Percentiles rank a stretch among this genome's conserved stretches.
phyloP scores from a whole-genome alignment of 2,888 invertebrate species.

The Merodon equestris region DNA sequence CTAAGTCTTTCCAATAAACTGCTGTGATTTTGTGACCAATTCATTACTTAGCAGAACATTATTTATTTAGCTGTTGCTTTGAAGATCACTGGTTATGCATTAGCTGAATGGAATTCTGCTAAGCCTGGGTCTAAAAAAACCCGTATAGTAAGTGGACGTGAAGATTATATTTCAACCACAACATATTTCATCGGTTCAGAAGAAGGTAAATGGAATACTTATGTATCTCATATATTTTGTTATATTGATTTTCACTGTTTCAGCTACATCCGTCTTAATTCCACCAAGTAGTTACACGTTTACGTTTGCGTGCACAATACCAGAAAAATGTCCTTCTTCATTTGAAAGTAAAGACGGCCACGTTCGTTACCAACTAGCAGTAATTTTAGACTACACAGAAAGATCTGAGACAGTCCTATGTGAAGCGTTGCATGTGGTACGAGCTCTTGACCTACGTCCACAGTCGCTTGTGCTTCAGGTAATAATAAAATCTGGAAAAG shows the following conservation, averaged over 20 bases:
- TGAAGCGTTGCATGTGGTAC: constrained; percentile 38
- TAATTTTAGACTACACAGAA: constrained; percentile 70
- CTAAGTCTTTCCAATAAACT: no score
- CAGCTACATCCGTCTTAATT: constrained; percentile 71
- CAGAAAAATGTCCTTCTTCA: constrained; percentile 72
- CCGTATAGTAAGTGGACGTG: constrained; percentile 70
- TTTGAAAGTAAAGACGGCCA: constrained; percentile 72
- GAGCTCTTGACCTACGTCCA: constrained; percentile 35
- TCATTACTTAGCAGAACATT: no score
- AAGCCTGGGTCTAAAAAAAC: constrained; percentile 59
- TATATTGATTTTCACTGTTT: background rate
- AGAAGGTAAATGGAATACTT: constrained; percentile 64
- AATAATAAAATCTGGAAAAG: no score
- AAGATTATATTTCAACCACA: constrained; percentile 74
- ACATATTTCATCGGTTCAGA: constrained; percentile 75
- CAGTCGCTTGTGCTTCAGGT: constrained; percentile 31
- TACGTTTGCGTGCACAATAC: constrained; percentile 73
- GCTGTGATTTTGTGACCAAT: no score
- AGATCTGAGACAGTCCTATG: constrained; percentile 34
- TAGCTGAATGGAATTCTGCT: constrained; percentile 71
- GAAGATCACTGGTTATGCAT: constrained; percentile 74
- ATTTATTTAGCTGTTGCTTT: constrained; percentile 73
- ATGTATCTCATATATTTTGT: no score
- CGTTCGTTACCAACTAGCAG: constrained; percentile 73
- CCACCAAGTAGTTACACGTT: constrained; percentile 72